Percentiles rank a stretch among this genome's conserved stretches.
Conservation (phyloP, 2,113 vertebrate species). For the Alectura lathami region DNA sequence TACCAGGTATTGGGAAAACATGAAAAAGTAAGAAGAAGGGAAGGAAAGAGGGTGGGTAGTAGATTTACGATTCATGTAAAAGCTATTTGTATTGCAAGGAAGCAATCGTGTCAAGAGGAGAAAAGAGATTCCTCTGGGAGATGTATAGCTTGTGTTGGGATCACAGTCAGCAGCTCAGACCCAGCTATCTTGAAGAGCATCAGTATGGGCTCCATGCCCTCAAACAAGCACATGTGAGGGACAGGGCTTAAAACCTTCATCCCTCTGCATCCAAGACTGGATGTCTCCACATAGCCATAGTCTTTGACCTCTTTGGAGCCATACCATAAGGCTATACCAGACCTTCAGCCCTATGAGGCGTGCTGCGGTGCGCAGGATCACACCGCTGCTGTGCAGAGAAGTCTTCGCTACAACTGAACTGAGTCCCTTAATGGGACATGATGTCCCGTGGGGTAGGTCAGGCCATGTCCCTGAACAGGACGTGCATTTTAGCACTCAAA, state of each 20-base stretch:
- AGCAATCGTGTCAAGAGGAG: background rate
- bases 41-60: background rate
- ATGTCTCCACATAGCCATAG: rapidly evolving
- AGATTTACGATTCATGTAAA: background rate
- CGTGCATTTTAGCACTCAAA: background rate
- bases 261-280: rapidly evolving
- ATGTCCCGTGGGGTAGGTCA: background rate
- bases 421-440: background rate
- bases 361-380: background rate
- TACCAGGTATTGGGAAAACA: background rate
- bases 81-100: background rate
- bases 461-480: background rate
- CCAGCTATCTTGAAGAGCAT: background rate
- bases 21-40: background rate
- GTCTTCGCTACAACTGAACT: rapidly evolving
- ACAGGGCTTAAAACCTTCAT: background rate
- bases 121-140: background rate
- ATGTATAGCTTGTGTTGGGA: background rate
- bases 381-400: background rate
- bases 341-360: background rate
- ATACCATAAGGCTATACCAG: rapidly evolving
- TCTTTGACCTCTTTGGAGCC: background rate
- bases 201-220: background rate
- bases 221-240: background rate
- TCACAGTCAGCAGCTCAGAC: background rate